Evolutionary conservation across 2,797 vertebrate species (phyloP).

Genomic region (Sarcoramphus papa): DNA sequence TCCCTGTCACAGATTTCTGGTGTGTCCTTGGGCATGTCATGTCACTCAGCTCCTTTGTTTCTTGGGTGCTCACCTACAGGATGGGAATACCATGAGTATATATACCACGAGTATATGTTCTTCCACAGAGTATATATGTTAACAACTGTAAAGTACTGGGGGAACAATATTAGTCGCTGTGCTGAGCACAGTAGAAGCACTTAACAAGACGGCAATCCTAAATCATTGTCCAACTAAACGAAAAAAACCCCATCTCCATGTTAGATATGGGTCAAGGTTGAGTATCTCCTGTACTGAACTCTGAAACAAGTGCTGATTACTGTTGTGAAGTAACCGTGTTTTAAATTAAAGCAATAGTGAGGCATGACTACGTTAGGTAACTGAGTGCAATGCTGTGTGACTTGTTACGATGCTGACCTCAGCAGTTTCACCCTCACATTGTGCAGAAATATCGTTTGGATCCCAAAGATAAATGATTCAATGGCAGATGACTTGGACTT

Average conservation of each 20-base stretch:
- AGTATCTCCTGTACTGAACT: slow-evolving; percentile 25
- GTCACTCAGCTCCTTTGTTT: not conserved
- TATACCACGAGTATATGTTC: not conserved
- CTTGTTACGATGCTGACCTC: slow-evolving; percentile 7
- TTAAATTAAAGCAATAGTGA: slow-evolving; percentile 42
- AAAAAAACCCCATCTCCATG: not conserved
- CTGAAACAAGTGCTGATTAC: not conserved
- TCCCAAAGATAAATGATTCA: not conserved
- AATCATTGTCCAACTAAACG: not conserved
- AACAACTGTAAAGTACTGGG: not conserved
- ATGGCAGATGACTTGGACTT: not conserved
- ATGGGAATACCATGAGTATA: not conserved
- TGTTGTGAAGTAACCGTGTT: not conserved
- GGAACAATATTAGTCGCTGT: not conserved
- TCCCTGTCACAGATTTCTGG: not conserved
- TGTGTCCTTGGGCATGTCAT: not conserved
- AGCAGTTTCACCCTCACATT: not conserved
- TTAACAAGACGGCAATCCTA: not conserved
- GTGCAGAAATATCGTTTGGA: not conserved
- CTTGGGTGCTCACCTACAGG: not conserved
- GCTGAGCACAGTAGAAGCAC: not conserved
- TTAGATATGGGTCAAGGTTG: slow-evolving; percentile 9
- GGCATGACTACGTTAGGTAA: not conserved
- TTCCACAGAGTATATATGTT: not conserved
- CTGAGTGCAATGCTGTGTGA: slow-evolving; percentile 28